Evolutionary conservation across 2,888 invertebrate species (phyloP).

Genomic region (Standfussiana lucernea): DNA sequence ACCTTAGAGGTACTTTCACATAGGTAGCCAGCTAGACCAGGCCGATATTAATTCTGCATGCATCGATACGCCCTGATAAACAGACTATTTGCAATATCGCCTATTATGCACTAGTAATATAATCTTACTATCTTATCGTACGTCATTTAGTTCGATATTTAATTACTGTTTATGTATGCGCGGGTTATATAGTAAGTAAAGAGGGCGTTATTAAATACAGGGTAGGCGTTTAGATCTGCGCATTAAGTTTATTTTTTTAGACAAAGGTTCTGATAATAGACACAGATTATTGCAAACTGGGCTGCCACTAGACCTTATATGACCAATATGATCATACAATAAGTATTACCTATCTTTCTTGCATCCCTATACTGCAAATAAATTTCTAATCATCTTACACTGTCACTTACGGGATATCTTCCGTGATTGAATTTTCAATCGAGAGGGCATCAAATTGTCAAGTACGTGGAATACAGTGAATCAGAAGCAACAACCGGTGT

Average conservation of each 20-base stretch:
- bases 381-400: too few relatives aligned
- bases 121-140: constrained; percentile 13
- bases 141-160: constrained; percentile 25
- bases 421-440: too few relatives aligned
- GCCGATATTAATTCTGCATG: constrained; percentile 23
- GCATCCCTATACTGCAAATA: too few relatives aligned
- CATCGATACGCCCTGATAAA: constrained; percentile 42
- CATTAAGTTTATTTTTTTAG: neutral
- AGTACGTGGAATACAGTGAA: too few relatives aligned
- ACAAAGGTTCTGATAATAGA: too few relatives aligned
- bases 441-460: too few relatives aligned
- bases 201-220: neutral
- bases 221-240: neutral
- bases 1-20: constrained; percentile 43
- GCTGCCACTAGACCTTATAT: too few relatives aligned
- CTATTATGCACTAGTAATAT: constrained; percentile 38
- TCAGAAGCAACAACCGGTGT: too few relatives aligned
- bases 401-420: too few relatives aligned
- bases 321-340: too few relatives aligned
- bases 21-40: neutral
- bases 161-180: neutral
- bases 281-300: too few relatives aligned
- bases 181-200: neutral
- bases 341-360: too few relatives aligned
- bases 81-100: constrained; percentile 10